Conservation (phyloP, 2,113 vertebrate genomes). For the Pitta sordida region DNA sequence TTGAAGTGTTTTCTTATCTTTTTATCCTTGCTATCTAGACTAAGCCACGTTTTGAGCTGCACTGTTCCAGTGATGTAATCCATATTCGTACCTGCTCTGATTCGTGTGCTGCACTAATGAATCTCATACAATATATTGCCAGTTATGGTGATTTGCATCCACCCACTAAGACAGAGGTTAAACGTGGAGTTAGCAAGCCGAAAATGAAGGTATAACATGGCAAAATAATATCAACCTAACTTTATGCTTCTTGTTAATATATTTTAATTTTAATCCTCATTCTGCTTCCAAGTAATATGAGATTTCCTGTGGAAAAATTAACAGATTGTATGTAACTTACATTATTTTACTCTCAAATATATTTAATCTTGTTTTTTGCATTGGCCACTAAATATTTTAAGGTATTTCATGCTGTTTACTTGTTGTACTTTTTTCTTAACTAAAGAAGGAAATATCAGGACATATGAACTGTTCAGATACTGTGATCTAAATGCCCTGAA, state of each 20-base stretch:
- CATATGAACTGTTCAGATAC: neutral
- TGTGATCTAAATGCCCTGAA: neutral
- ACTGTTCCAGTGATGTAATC: slow-evolving; percentile 95
- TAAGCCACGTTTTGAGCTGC: slow-evolving; percentile 90
- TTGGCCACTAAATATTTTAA: neutral
- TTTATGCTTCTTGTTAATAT: neutral
- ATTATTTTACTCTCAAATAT: too few species aligned
- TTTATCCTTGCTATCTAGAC: slow-evolving; percentile 58
- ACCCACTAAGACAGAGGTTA: slow-evolving; percentile 74
- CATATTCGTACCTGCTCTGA: slow-evolving; percentile 94
- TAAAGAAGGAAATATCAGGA: neutral
- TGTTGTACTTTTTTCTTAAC: neutral
- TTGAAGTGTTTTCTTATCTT: neutral
- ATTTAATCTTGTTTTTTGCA: too few species aligned
- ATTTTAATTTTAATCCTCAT: neutral
- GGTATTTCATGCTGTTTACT: neutral
- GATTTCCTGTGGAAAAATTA: neutral
- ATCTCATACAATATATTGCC: slow-evolving; percentile 96
- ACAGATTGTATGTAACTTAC: neutral
- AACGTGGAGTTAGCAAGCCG: slow-evolving; percentile 71
- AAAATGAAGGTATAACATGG: slow-evolving; percentile 79
- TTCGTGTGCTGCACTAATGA: slow-evolving; percentile 96
- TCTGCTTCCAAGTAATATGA: neutral
- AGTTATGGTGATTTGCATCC: slow-evolving; percentile 91
- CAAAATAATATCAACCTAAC: neutral